Conservation (phyloP, 2,888 invertebrate genomes). For the Platycnemis pennipes region DNA sequence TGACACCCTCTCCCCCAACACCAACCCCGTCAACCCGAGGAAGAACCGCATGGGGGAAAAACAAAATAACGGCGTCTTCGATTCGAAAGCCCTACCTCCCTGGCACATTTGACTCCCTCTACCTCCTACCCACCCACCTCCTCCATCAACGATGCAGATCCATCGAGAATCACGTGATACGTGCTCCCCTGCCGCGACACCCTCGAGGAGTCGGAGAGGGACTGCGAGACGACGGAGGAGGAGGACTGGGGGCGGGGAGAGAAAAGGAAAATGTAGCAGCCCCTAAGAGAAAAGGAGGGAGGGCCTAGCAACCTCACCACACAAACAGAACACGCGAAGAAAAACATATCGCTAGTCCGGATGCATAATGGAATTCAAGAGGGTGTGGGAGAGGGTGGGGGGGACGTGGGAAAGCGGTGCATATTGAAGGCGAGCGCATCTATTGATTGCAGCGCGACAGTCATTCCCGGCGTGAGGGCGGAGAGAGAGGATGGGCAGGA, state of each 20-base stretch:
- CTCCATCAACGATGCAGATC: slow-evolving; percentile 33
- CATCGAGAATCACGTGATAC: slow-evolving; percentile 15
- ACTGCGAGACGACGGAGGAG: not conserved
- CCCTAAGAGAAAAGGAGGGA: too few relatives aligned
- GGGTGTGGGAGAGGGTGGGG: not conserved
- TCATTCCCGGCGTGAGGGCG: not conserved
- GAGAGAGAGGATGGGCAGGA: not conserved
- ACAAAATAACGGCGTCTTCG: not conserved
- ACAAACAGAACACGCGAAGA: not conserved
- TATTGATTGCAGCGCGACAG: slow-evolving; percentile 36
- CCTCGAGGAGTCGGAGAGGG: not conserved
- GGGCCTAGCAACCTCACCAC: too few relatives aligned
- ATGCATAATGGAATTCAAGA: not conserved
- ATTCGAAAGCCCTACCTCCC: not conserved
- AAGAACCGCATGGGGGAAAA: not conserved
- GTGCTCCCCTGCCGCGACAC: not conserved
- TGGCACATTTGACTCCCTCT: not conserved
- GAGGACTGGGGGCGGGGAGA: not conserved
- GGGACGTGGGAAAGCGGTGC: slow-evolving; percentile 34
- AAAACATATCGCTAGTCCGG: not conserved
- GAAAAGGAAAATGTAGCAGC: not conserved
- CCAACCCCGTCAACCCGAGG: not conserved
- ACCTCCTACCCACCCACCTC: slow-evolving; percentile 8
- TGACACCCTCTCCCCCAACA: not conserved
- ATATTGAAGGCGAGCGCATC: slow-evolving; percentile 37